A percentile compares a stretch with the other conserved stretches of the same genome.
phyloP scores from a whole-genome alignment of 2,888 invertebrate species.

The Tetheella fluctuosa region DNA sequence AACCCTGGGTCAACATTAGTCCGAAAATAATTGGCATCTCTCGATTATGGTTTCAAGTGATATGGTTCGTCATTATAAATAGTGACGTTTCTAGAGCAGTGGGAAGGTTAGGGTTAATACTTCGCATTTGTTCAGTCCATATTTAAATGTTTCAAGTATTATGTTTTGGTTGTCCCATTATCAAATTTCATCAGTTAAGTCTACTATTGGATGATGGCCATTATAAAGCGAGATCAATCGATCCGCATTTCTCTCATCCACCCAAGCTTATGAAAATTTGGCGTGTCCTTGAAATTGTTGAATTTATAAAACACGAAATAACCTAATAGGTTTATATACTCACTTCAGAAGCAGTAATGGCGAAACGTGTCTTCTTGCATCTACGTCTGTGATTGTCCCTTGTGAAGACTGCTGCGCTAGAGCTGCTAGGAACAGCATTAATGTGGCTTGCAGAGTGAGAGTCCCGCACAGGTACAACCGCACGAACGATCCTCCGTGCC shows the following conservation, averaged over 20 bases:
- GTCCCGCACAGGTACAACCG: conserved; percentile 89
- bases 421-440: conserved; percentile 86
- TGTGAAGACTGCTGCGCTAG: conserved; percentile 89
- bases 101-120: background rate
- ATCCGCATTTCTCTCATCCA: background rate
- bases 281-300: background rate
- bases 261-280: no score
- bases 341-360: conserved; percentile 89
- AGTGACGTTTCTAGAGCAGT: conserved; percentile 3
- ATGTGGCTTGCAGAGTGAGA: conserved; percentile 85
- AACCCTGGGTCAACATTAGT: background rate
- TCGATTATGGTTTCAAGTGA: background rate
- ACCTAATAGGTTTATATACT: conserved; percentile 43
- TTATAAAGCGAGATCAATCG: background rate
- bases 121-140: background rate
- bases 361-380: conserved; percentile 88
- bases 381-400: conserved; percentile 91
- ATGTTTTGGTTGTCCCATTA: no score
- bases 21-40: background rate
- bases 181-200: background rate
- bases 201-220: background rate
- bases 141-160: background rate
- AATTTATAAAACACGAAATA: background rate
- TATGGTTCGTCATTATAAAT: background rate
- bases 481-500: conserved; percentile 88